phyloP scores from a whole-genome alignment of 2,113 vertebrate genomes.

The Rhabdornis inornatus region DNA sequence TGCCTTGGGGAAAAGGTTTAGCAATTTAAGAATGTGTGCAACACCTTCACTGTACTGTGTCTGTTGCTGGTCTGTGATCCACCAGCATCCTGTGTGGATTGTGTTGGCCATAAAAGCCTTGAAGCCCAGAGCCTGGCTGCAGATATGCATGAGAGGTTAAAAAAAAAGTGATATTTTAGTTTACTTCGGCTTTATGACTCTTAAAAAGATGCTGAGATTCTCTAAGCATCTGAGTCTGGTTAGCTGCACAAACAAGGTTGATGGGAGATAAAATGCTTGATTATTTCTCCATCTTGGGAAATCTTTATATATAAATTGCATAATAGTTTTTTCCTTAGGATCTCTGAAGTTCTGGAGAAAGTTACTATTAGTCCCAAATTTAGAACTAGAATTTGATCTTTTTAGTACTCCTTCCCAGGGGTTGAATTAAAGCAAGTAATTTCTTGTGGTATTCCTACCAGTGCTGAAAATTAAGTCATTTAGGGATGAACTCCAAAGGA shows the following conservation, averaged over 20 bases:
- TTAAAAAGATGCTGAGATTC: neutral
- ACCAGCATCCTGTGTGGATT: neutral
- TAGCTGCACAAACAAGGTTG: neutral
- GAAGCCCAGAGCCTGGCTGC: neutral
- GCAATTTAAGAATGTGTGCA: neutral
- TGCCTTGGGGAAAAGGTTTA: neutral
- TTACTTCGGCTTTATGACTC: neutral
- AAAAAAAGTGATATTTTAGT: neutral
- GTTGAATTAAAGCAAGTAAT: neutral
- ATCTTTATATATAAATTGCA: neutral
- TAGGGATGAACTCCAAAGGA: neutral
- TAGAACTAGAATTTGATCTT: neutral
- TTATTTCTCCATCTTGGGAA: neutral
- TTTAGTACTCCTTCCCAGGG: neutral
- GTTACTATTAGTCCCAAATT: neutral
- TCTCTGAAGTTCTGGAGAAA: neutral
- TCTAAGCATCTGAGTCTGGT: neutral
- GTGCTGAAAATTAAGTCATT: neutral
- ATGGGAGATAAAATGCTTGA: neutral
- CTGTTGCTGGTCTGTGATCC: neutral
- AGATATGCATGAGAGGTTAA: neutral
- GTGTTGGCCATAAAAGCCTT: neutral
- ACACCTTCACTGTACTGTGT: neutral
- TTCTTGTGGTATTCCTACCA: neutral
- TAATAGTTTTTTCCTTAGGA: neutral